phyloP scores from a whole-genome alignment of 2,113 vertebrate species.

The Leptocoma aspasia region DNA sequence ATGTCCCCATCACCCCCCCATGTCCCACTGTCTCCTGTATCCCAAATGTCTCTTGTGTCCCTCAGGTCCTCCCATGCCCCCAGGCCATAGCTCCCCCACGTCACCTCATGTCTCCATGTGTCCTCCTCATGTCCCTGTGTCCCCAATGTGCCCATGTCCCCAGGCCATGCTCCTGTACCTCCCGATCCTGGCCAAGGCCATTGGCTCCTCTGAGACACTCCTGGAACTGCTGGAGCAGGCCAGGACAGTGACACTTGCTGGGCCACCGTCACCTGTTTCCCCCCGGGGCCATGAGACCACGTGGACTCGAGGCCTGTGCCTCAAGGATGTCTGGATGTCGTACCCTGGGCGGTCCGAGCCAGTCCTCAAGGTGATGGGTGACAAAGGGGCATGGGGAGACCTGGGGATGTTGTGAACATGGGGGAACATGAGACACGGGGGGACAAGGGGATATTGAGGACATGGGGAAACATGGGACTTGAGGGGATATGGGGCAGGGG shows the following conservation, averaged over 20 bases:
- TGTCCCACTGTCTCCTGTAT: not conserved
- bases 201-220: not conserved
- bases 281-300: not conserved
- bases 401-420: not conserved
- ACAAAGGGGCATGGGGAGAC: not conserved
- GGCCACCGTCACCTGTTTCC: not conserved
- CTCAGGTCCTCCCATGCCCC: not conserved
- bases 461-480: too few species aligned
- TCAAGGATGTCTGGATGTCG: not conserved
- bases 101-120: not conserved
- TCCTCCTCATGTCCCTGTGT: not conserved
- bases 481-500: not conserved
- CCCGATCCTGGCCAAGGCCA: accelerated
- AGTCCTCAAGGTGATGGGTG: not conserved
- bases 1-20: not conserved
- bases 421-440: not conserved
- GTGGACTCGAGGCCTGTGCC: not conserved
- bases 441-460: not conserved
- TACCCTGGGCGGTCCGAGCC: not conserved
- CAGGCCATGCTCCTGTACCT: accelerated
- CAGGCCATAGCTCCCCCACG: too few species aligned
- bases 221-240: not conserved
- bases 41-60: not conserved
- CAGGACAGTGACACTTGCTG: accelerated
- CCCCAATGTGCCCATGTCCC: not conserved